Percentiles rank a stretch among this genome's conserved stretches.
These are phyloP conservation scores for Clamator glandarius DNA, from an alignment of 2,797 vertebrate genomes.

Conservation along the genomic window DNA sequence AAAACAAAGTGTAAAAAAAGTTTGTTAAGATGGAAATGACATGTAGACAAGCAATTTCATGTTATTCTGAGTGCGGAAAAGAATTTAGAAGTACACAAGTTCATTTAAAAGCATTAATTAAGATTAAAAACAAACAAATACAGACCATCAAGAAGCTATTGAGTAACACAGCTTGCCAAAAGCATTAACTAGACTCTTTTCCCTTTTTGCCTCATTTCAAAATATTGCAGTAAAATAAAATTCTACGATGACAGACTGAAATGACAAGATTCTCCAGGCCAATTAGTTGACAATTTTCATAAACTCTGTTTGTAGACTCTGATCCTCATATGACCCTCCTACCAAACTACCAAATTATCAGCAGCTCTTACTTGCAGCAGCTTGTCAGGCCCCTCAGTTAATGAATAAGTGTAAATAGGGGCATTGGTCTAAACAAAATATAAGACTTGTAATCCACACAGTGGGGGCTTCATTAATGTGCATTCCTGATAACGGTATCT, in stretches of 20 bases:
- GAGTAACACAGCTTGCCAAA: slow-evolving; percentile 27
- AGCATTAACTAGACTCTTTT: neutral
- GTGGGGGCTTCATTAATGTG: neutral
- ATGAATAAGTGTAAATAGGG: slow-evolving; percentile 3
- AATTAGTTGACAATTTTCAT: slow-evolving; percentile 29
- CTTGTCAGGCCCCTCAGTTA: neutral
- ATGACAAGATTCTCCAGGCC: slow-evolving; percentile 17
- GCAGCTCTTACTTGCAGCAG: slow-evolving; percentile 11
- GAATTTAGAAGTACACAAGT: slow-evolving; percentile 16
- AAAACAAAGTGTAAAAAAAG: neutral
- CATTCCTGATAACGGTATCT: accelerated
- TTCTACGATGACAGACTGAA: slow-evolving; percentile 29
- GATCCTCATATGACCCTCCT: slow-evolving; percentile 19
- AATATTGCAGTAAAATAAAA: slow-evolving; percentile 36
- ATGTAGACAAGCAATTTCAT: neutral
- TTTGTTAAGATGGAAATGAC: neutral
- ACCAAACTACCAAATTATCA: slow-evolving; percentile 16
- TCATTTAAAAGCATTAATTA: slow-evolving; percentile 59
- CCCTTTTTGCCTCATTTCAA: slow-evolving; percentile 16
- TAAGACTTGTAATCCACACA: neutral
- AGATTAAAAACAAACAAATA: neutral
- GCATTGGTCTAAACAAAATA: neutral
- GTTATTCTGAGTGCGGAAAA: neutral
- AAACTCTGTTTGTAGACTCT: slow-evolving; percentile 1
- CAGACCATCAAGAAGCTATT: slow-evolving; percentile 30